Evolutionary conservation across 37 sponge, comb jelly and placozoan genomes (phyloP).

Genomic region (Axinella damicornis): DNA sequence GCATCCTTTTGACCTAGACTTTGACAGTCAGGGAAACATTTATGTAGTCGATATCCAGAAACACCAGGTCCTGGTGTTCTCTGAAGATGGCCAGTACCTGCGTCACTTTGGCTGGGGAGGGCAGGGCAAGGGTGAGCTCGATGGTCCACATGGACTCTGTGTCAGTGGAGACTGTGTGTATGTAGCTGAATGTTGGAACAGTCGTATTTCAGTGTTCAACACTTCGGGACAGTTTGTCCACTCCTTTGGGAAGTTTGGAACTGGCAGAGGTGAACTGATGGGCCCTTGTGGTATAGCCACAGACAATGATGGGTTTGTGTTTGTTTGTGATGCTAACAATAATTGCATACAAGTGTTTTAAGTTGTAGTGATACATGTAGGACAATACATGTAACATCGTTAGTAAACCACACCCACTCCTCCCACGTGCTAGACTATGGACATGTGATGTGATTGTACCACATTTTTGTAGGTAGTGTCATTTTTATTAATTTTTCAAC

Average conservation of each 20-base stretch:
- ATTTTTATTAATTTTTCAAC: too few species aligned
- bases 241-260: background rate
- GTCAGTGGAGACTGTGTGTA: slow-evolving; percentile 1
- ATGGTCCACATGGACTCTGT: background rate
- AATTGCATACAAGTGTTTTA: slow-evolving; percentile 11
- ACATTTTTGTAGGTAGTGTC: too few species aligned
- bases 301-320: slow-evolving; percentile 12
- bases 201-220: background rate
- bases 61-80: slow-evolving; percentile 10
- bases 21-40: background rate
- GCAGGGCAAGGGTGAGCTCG: background rate
- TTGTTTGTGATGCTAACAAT: background rate
- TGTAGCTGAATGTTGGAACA: background rate
- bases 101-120: background rate
- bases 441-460: too few species aligned
- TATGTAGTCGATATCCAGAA: background rate
- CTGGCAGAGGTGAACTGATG: slow-evolving; percentile 2
- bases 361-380: too few species aligned
- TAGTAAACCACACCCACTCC: too few species aligned
- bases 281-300: slow-evolving; percentile 5
- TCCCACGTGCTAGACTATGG: too few species aligned
- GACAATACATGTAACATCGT: too few species aligned
- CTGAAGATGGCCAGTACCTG: background rate
- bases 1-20: background rate
- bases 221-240: slow-evolving; percentile 1